Base-by-base conservation (phyloP, 2,113 vertebrate genomes). In the Phaetusa simplex region DNA sequence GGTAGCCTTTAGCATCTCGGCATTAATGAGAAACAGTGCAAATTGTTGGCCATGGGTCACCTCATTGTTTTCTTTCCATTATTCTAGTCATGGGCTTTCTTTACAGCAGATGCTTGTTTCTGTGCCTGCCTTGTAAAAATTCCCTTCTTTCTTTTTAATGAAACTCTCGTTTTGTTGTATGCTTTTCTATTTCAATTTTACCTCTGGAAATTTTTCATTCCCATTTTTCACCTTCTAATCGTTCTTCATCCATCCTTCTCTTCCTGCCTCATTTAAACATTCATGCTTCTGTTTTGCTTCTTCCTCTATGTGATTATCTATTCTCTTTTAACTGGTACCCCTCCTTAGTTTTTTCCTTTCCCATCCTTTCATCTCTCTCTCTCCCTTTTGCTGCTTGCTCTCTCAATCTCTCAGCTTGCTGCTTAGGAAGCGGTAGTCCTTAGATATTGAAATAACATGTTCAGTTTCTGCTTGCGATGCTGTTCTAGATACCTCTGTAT, bases 361-460 rank as follows among this genome's bases (percentile, higher is more conserved):
- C 62, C 9, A 12, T 71, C 69, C 81, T 97, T 97, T 95, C 91
- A 92, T 93, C 77, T 95, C 69, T 18, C 62, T 61, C 82, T 82
- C 76, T 74, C 61, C 47, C 36, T 36, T 95, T 77, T 90, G 70
- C 74, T 53, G 49, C 86, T 88, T 23, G 36, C 30, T 90, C 74
- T 92, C 66, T 79, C 71, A 50, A 13, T 88, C 82, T 94, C 78
- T 72, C 82, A 59, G 66, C 64, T 82, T 91, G 70, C 93, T 76
- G 89, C 61, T 88, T 58, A 62, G 85, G 92, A 91, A 93, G 70
- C 9, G 1, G 56, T 50, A 85, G 53, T 85, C 70, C 77, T 95
- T 58, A 95, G 94, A 82, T 96, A 82, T 94, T 96, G 97, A 95
- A 97, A 97, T 96, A 40, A 82, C 78, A 82, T 34, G 42, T 89